Percentiles rank a stretch among this genome's conserved stretches.
Evolutionary conservation across 2,113 vertebrate genomes (phyloP).

Genomic region (Eulemur macaco): DNA sequence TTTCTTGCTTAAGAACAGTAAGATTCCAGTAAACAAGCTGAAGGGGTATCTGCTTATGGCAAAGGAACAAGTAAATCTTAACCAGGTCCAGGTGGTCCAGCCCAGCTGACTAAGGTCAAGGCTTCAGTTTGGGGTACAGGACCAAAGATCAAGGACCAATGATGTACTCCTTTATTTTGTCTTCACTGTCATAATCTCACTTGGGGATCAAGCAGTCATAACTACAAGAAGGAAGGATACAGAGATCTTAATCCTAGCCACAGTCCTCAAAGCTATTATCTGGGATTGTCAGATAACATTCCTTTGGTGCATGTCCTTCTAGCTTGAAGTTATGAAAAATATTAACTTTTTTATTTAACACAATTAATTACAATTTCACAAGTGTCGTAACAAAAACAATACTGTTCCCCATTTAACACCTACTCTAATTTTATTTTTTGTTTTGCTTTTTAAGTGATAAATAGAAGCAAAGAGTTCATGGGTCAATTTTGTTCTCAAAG

Average conservation of each 20-base stretch:
- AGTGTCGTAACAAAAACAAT: background rate
- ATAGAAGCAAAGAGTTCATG: background rate
- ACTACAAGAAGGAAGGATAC: background rate
- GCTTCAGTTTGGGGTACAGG: background rate
- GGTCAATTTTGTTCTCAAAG: background rate
- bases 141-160: background rate
- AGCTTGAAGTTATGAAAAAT: background rate
- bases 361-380: background rate
- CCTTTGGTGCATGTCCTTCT: background rate
- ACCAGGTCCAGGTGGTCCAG: background rate
- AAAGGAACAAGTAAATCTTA: background rate
- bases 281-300: background rate
- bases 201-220: background rate
- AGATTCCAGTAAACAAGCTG: background rate
- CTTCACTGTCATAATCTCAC: background rate
- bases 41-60: background rate
- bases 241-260: background rate
- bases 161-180: background rate
- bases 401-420: background rate
- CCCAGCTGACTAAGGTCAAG: background rate
- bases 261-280: background rate
- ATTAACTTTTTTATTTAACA: background rate
- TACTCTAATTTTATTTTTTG: background rate
- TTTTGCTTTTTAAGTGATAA: conserved; percentile 5
- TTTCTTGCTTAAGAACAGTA: background rate